Evolutionary conservation across 2,113 vertebrate species (phyloP), one percentile per base, ranked within the genome.

Genomic region (Bambusicola thoracicus): DNA sequence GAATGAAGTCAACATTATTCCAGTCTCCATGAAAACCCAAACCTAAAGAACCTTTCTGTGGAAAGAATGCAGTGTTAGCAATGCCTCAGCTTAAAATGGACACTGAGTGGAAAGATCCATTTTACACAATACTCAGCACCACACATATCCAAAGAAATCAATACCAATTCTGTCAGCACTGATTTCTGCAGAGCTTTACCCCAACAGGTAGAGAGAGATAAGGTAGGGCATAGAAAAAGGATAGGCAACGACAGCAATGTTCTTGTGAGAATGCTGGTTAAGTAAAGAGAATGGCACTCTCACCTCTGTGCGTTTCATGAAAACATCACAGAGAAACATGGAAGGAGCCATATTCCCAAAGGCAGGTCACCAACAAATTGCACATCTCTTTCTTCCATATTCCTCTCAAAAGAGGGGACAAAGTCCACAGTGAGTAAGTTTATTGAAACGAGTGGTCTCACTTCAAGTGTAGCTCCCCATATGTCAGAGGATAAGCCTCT

Each of bases 151-250:
- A 81, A 56, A 36, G 85, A 95, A 95, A 96, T 97, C 92, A 94
- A 96, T 95, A 91, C 11, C 83, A 56, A 22, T 83, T 61, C 83
- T 80, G 80, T 83, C 87, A 95, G 95, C 89, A 61, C 48, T 14
- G 62, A 92, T 88, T 85, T 90, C 82, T 90, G 93, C 87, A 96
- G 59, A 91, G 85, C 56, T 92, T 75, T 49, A 83, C 27, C 49
- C 65, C 61, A 88, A n/a, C 21, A 27, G 5, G 15, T 36, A 77
- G 32, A 44, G 9, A 74, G 32, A 48, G 8, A 46, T 13, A 63
- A 66, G 62, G 36, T n/a, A 95, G 85, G 89, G 69, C 91, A 86
- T 0, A 73, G 87, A 43, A 91, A 96, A 91, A 96, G 80, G 80
- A 74, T 40, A 89, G 46, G 38, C 61, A 81, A 75, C 0, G 8